A percentile compares a stretch with the other conserved stretches of the same genome.
phyloP scores from a whole-genome alignment of 2,797 vertebrate genomes.

The Melanotaenia maccullochi region DNA sequence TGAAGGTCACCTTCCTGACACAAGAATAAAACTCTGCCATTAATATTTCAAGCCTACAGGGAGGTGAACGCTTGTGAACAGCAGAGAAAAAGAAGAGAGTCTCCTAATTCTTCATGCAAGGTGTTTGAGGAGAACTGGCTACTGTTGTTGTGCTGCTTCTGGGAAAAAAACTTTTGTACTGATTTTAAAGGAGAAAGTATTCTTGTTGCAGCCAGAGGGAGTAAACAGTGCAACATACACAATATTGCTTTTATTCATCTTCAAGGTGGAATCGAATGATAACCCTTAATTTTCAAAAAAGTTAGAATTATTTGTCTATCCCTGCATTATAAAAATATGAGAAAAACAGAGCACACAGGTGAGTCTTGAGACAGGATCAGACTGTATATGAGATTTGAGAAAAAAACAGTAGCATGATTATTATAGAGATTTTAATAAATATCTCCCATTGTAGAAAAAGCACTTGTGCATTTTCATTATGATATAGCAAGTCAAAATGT shows the following conservation, averaged over 20 bases:
- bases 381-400: background rate
- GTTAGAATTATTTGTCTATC: background rate
- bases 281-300: slow-evolving; percentile 8
- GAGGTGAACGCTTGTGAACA: slow-evolving; percentile 45
- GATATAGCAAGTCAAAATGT: background rate
- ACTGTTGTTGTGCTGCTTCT: slow-evolving; percentile 27
- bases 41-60: slow-evolving; percentile 71
- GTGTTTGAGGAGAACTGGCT: slow-evolving; percentile 18
- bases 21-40: slow-evolving; percentile 69
- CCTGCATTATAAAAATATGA: background rate
- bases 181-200: slow-evolving; percentile 21
- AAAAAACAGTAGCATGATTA: background rate
- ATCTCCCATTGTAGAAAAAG: background rate
- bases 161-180: slow-evolving; percentile 11
- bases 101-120: slow-evolving; percentile 22
- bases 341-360: background rate
- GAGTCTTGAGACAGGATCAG: background rate
- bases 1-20: slow-evolving; percentile 71
- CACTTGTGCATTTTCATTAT: background rate
- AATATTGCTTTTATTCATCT: slow-evolving; percentile 20
- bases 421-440: background rate
- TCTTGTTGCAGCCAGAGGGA: slow-evolving; percentile 14
- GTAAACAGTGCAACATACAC: slow-evolving; percentile 10
- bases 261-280: slow-evolving; percentile 6
- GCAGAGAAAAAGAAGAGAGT: slow-evolving; percentile 29